Conservation (phyloP, 2,113 vertebrate genomes). For the Scartelaos histophorus region DNA sequence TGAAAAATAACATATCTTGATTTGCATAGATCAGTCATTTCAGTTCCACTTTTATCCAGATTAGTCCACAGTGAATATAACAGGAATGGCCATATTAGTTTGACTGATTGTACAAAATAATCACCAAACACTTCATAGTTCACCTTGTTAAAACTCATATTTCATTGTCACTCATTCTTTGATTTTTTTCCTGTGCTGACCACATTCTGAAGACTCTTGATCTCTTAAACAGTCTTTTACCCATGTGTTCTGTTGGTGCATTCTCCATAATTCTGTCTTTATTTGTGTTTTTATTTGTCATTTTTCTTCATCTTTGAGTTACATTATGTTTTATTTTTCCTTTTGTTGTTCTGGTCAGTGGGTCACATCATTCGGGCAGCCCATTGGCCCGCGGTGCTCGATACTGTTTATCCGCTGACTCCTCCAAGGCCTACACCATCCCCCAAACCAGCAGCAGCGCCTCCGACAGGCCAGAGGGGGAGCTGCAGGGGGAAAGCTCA, state of each 20-base stretch:
- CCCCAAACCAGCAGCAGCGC: conserved; percentile 79
- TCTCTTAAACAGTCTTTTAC: not conserved
- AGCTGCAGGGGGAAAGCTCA: conserved; percentile 65
- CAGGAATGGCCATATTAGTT: not conserved
- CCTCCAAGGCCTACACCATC: conserved; percentile 90
- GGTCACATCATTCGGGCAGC: conserved; percentile 91
- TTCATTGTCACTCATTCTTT: not conserved
- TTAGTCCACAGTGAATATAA: not conserved
- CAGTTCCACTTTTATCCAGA: too few relatives aligned
- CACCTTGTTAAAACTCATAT: not conserved
- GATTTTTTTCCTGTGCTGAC: too few relatives aligned
- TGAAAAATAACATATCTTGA: not conserved
- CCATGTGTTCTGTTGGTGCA: conserved; percentile 21
- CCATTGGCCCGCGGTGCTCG: conserved; percentile 86
- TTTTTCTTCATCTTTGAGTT: conserved; percentile 56
- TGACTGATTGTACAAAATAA: not conserved
- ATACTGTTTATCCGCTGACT: conserved; percentile 85
- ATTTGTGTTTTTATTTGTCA: conserved; percentile 30
- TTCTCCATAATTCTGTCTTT: conserved; percentile 17
- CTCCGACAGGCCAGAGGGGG: conserved; percentile 57
- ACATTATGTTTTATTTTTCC: conserved; percentile 49
- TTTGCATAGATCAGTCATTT: not conserved
- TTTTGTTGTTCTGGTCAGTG: conserved; percentile 74
- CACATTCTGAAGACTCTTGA: too few relatives aligned
- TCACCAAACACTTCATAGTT: not conserved